Evolutionary conservation across 2,797 vertebrate genomes (phyloP), one percentile per base, ranked within the genome.

Genomic region (Margarornis squamiger): DNA sequence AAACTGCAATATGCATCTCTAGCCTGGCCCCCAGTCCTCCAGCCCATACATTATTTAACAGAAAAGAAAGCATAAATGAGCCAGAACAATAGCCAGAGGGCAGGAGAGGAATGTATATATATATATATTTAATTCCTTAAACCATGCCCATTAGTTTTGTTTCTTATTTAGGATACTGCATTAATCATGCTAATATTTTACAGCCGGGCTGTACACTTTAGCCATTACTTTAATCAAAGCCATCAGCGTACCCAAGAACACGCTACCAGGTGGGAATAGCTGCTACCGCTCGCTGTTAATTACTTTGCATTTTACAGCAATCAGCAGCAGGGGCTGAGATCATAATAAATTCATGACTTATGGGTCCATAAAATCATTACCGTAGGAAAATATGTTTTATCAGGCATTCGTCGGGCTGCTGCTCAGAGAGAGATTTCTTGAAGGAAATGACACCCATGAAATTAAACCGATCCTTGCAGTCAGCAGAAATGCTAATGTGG

Each of bases 301-400:
- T 98, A 98, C 98, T 98, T 97, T 97, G 97, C 98, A 98, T 98
- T 98, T 98, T 98, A 97, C 97, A 98, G 98, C 98, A 98, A 98
- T 98, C 98, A 98, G 97, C 98, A 98, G 97, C 97, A 97, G 97
- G 98, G 97, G 96, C 97, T 98, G 98, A 98, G 98, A 98, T 98
- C 98, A 98, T 98, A 98, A 98, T 98, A 98, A 98, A 98, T 98
- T 98, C 98, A 98, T 98, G 97, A 98, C 98, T 98, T 98, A 98
- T 98, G 97, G 97, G 98, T 97, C 98, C 97, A 98, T 98, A 98
- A 98, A 98, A 98, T 98, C 98, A 98, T 98, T 98, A 98, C 98
- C 88, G 74, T 98, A 98, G 97, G 98, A 98, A 98, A 98, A 98
- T 98, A 98, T 98, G 98, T 98, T 98, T 98, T 98, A 98, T 98